These are phyloP conservation scores for Pollenia angustigena DNA, from an alignment of 2,888 invertebrate genomes.

Conservation along the genomic window DNA sequence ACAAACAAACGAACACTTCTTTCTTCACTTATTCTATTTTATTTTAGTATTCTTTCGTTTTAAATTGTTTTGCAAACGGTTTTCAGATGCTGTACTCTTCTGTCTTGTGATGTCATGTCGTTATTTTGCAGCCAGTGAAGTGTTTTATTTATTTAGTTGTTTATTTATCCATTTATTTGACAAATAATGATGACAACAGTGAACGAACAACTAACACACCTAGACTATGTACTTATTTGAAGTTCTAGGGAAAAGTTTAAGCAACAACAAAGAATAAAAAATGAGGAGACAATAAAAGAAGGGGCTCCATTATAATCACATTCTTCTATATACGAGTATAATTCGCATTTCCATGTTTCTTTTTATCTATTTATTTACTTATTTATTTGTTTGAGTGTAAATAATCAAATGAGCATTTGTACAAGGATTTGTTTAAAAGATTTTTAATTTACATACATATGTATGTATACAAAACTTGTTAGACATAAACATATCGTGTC, in stretches of 20 bases:
- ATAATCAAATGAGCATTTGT: conserved; percentile 58
- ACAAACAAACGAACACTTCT: conserved; percentile 14
- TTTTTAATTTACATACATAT: conserved; percentile 1
- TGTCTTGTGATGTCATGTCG: conserved; percentile 4
- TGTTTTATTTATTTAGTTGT: conserved; percentile 63
- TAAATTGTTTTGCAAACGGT: conserved; percentile 6
- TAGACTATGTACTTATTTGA: background rate
- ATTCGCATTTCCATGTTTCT: background rate
- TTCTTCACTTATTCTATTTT: conserved; percentile 11
- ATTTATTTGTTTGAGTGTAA: conserved; percentile 59
- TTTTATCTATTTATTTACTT: background rate
- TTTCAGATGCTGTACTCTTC: background rate
- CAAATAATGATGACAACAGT: conserved; percentile 60
- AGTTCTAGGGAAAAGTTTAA: conserved; percentile 14
- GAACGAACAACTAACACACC: conserved; percentile 25
- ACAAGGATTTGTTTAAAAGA: conserved; percentile 42
- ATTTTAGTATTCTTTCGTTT: background rate
- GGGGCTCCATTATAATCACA: conserved; percentile 8
- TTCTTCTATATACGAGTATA: background rate
- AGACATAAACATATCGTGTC: no score
- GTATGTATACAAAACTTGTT: background rate
- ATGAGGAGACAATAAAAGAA: conserved; percentile 29
- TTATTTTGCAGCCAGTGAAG: conserved; percentile 48
- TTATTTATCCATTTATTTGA: conserved; percentile 65
- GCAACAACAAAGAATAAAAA: conserved; percentile 20